These are phyloP conservation scores for Eidolon helvum DNA, from an alignment of 2,113 vertebrate genomes.

Conservation along the genomic window DNA sequence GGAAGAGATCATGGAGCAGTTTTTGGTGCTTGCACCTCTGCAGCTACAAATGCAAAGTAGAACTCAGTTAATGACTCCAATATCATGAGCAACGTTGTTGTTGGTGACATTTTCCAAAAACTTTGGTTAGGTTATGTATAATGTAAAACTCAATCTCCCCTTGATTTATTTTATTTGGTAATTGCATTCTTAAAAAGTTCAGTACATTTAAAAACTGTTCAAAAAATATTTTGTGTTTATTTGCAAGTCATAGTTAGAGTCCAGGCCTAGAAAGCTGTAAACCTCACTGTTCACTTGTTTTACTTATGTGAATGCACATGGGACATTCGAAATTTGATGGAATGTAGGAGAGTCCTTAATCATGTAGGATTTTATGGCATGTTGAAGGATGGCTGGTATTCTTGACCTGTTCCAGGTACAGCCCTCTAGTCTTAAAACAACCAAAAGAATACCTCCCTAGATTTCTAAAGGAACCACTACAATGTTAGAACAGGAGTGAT, in stretches of 20 bases:
- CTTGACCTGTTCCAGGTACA: not conserved
- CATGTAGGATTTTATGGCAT: not conserved
- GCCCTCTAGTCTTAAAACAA: not conserved
- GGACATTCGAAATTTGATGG: not conserved
- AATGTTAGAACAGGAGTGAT: not conserved
- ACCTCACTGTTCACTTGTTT: not conserved
- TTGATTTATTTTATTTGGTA: conserved; percentile 30
- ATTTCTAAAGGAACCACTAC: not conserved
- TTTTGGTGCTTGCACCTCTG: not conserved
- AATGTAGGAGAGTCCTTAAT: not conserved
- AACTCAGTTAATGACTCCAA: not conserved
- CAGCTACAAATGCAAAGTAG: not conserved
- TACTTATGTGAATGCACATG: not conserved
- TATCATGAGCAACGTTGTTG: not conserved
- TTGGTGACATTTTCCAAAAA: not conserved
- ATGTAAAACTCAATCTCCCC: not conserved
- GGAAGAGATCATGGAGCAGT: not conserved
- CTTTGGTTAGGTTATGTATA: not conserved
- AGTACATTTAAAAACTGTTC: not conserved
- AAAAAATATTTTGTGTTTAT: not conserved
- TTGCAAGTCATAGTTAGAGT: conserved; percentile 11
- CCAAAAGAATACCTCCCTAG: not conserved
- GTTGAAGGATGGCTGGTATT: not conserved
- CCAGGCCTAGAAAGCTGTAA: not conserved
- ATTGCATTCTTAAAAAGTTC: not conserved